phyloP scores from a whole-genome alignment of 1,140 invertebrate species.

The Conus ventricosus region DNA sequence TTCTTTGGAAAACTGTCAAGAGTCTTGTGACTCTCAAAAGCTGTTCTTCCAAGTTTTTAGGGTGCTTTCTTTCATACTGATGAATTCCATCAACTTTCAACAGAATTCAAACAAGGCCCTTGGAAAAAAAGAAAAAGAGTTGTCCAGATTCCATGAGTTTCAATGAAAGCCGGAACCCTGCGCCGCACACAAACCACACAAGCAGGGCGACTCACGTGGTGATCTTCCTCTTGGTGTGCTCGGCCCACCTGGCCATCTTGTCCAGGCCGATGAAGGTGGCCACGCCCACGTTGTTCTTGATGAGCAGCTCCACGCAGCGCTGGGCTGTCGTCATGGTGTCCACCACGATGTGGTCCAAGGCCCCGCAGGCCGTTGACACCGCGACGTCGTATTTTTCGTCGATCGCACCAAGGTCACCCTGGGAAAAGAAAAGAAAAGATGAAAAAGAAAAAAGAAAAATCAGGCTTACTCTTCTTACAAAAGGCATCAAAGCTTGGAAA shows the following conservation, averaged over 20 bases:
- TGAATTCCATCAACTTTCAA: no score
- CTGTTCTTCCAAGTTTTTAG: no score
- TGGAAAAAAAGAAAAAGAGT: no score
- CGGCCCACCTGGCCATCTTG: conserved; percentile 76
- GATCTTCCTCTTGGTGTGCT: conserved; percentile 68
- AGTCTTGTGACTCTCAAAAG: no score
- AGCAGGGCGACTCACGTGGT: conserved; percentile 62
- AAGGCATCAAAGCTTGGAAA: not conserved
- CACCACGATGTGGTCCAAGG: conserved; percentile 93
- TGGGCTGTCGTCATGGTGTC: conserved; percentile 91
- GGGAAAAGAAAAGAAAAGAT: not conserved
- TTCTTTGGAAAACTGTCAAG: no score
- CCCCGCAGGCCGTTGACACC: conserved; percentile 93
- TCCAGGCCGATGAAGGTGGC: conserved; percentile 80
- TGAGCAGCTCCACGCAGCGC: conserved; percentile 89
- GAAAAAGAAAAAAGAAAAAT: conserved; percentile 1
- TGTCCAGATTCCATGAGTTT: no score
- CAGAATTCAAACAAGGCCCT: no score
- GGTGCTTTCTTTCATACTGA: no score
- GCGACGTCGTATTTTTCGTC: conserved; percentile 96
- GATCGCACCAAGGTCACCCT: conserved; percentile 97
- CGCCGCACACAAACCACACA: no score
- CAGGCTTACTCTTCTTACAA: not conserved
- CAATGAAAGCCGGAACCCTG: no score
- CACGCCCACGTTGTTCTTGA: conserved; percentile 81